Base-by-base conservation (phyloP, 2,113 vertebrate genomes). In the Ageneiosus marmoratus region DNA sequence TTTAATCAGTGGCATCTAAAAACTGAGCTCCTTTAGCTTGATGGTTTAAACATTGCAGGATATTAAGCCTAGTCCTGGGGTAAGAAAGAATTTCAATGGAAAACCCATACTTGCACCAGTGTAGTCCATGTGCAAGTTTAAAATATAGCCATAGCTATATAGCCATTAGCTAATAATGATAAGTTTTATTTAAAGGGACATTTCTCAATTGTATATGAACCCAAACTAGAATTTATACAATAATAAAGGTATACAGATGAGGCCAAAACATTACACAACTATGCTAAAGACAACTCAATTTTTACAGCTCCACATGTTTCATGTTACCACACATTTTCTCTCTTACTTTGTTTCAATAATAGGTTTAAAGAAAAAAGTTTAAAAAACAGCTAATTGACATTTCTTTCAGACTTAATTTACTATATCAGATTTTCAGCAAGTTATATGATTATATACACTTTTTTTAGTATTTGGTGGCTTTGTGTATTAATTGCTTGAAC, bases 1-100 rank as follows among this genome's bases (percentile, higher is more conserved):
- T 62, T 70, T 79, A 41, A 86, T 69, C 58, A 79, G 67, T 34
- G 77, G 58, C 60, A 86, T 86, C 48, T 63, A 77, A 65, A 86
- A 83, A 69, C 27, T 55, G 24, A 32, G 53, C 53, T 62, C 50
- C 27, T 74, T 58, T 34, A 48, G 44, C 44, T 34, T 65, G n/a
- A 65, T 82, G 69, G 53, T 81, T 81, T 73, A 73, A 60, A 60
- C 80, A 62, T 63, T 63, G n/a, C 9, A 44, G 69, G 67, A 60
- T 37, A 74, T 62, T 73, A 34, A 72, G 69, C 20, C 32, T 79
- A 13, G 77, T 63, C 11, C 48, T 63, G 22, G 34, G 29, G 34
- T 27, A 81, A 67, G 22, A 53, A 51, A 41, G 37, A 70, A 70
- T 70, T 70, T 37, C 24, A 62, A 32, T 82, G 69, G 69, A 82